Percentiles rank a stretch among this genome's conserved stretches.
Conservation (phyloP, 2,113 vertebrate species). For the Ophiodon elongatus region DNA sequence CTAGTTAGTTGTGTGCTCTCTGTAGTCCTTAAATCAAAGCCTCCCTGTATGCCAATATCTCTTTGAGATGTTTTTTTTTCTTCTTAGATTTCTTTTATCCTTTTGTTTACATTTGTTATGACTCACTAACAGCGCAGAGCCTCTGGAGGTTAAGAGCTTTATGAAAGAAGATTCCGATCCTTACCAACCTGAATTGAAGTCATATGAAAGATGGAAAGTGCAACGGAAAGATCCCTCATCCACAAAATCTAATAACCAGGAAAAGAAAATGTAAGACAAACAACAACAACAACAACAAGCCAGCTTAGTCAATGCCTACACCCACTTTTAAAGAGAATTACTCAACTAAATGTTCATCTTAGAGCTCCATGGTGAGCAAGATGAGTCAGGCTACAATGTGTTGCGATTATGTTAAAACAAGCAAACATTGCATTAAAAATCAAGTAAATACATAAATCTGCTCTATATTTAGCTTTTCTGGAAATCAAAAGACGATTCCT, state of each 20-base stretch:
- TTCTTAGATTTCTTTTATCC: constrained; percentile 20
- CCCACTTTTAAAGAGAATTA: not conserved
- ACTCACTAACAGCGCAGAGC: constrained; percentile 5
- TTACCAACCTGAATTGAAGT: constrained; percentile 35
- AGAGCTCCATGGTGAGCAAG: not conserved
- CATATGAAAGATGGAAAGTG: constrained; percentile 29
- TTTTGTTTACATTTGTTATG: constrained; percentile 40
- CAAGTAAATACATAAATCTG: not conserved
- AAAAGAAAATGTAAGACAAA: constrained; percentile 27
- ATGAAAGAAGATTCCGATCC: constrained; percentile 28
- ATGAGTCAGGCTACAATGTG: not conserved
- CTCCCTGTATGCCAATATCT: constrained; percentile 38
- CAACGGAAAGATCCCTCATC: constrained; percentile 44
- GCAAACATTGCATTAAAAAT: too few species aligned
- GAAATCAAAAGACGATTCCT: not conserved
- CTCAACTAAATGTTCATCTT: not conserved
- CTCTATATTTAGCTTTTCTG: not conserved
- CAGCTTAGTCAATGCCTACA: not conserved
- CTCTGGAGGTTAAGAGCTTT: constrained; percentile 39
- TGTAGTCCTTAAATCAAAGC: constrained; percentile 50
- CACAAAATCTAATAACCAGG: constrained; percentile 52
- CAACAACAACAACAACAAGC: constrained; percentile 23
- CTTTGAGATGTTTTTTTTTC: constrained; percentile 20
- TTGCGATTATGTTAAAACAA: not conserved
- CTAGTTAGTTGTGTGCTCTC: constrained; percentile 39